These are phyloP conservation scores for Aphrophora alni DNA, from an alignment of 2,888 invertebrate species.

Conservation along the genomic window DNA sequence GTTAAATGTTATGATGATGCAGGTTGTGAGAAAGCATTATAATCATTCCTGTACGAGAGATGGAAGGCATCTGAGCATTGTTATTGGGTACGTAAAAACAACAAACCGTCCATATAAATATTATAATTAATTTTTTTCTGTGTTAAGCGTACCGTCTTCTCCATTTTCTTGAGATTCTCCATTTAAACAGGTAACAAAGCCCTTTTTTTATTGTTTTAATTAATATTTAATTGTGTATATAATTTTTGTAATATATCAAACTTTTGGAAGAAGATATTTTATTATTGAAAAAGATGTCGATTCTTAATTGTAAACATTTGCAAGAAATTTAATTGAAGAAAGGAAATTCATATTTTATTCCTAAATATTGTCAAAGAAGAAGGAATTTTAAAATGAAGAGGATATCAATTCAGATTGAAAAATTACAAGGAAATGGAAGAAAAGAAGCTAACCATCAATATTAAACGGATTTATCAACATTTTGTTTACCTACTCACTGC, in stretches of 20 bases:
- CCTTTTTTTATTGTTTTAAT: background rate
- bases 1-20: background rate
- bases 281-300: too few species aligned
- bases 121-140: background rate
- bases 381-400: too few species aligned
- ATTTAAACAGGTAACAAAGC: background rate
- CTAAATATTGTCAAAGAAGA: too few species aligned
- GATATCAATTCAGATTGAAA: too few species aligned
- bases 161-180: background rate
- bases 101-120: background rate
- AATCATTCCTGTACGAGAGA: background rate
- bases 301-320: too few species aligned
- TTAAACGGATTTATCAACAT: too few species aligned
- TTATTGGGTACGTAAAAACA: background rate
- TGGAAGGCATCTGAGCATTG: background rate
- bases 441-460: too few species aligned
- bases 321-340: too few species aligned
- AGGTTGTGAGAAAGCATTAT: background rate
- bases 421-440: too few species aligned
- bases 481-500: too few species aligned
- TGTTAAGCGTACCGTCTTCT: background rate
- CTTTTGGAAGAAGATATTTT: too few species aligned
- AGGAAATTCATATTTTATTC: too few species aligned
- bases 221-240: background rate
- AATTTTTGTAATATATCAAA: background rate